Evolutionary conservation across 2,888 invertebrate species (phyloP), one percentile per base, ranked within the genome.

Genomic region (Lasiommata megera): DNA sequence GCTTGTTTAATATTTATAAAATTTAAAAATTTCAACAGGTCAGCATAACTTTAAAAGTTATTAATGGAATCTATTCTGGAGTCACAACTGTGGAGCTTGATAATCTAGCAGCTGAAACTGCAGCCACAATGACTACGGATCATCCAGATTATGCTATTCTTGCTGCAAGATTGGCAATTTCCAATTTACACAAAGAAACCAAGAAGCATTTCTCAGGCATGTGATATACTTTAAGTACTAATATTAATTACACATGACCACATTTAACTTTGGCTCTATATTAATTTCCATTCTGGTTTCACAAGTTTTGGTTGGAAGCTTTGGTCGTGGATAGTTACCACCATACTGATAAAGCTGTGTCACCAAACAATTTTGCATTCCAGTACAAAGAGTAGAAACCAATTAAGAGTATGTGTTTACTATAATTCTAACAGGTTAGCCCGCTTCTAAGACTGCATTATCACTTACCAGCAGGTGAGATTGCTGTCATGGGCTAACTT

Each of bases 161-260:
- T 52, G 97, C 97, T 54, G 97, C 96, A 2, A 93, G 99, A 67
- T 96, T 99, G 73, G 99, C 98, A 6, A 95, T 99, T 43, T 98
- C 99, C 0, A 99, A 99, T 90, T 92, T 99, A 61, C 99, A 99
- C 76, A 99, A 99, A 79, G 98, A 99, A 92, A 99, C 99, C 0
- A 98, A 96, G 76, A 98, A 99, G 86, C 94, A 93, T 50, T 99
- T 98, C 79, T 96, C 95, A 71, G 96, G 97, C 96, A 64, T 50
- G 56, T 50, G 36, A 28, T 5, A 28, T 11, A 16, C 16, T 7
- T 40, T 7, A 18, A 3, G 9, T 18, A 11, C 9, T 23, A 3
- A 3, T 23, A 5, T 5, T 23, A 3, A 5, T 5, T 23, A 23
- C 2, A 23, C 23, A 2, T 23, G 23, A 5, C 23, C 5, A 23